A percentile compares a stretch with the other conserved stretches of the same genome.
These are phyloP conservation scores for Myripristis jacobus DNA, from an alignment of 2,797 vertebrate genomes.

Conservation along the genomic window DNA sequence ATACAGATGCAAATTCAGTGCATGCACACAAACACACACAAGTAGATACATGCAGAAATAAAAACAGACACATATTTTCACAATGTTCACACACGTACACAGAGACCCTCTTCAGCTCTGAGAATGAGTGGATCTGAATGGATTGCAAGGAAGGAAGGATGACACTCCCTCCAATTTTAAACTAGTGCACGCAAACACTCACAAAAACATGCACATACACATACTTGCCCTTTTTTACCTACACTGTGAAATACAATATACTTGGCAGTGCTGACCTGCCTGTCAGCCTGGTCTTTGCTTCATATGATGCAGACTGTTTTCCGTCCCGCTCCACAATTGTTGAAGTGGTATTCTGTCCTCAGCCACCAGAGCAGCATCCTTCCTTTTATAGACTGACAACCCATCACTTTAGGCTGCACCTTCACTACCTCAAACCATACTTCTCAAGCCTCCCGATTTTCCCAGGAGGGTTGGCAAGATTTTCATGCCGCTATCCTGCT, in stretches of 20 bases:
- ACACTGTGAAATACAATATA: not conserved
- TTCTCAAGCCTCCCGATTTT: no score
- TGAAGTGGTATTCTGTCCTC: no score
- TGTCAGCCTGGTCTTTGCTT: not conserved
- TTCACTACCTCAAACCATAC: not conserved
- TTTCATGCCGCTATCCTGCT: no score
- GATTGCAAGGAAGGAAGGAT: conserved; percentile 21
- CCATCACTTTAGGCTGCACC: not conserved
- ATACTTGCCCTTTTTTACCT: not conserved
- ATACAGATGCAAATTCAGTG: conserved; percentile 70
- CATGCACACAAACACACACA: conserved; percentile 54
- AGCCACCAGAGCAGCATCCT: no score
- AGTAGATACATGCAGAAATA: conserved; percentile 51
- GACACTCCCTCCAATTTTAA: conserved; percentile 28
- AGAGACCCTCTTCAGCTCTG: not conserved
- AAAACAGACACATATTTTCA: conserved; percentile 56
- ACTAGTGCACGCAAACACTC: not conserved
- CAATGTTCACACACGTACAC: not conserved
- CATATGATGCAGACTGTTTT: not conserved
- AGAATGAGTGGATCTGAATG: conserved; percentile 31
- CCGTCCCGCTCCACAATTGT: not conserved
- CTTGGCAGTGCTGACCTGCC: not conserved
- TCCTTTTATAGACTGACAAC: not conserved
- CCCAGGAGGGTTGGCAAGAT: no score
- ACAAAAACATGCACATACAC: no score